phyloP scores from a whole-genome alignment of 1,140 invertebrate genomes.

The Diorhabda carinulata region DNA sequence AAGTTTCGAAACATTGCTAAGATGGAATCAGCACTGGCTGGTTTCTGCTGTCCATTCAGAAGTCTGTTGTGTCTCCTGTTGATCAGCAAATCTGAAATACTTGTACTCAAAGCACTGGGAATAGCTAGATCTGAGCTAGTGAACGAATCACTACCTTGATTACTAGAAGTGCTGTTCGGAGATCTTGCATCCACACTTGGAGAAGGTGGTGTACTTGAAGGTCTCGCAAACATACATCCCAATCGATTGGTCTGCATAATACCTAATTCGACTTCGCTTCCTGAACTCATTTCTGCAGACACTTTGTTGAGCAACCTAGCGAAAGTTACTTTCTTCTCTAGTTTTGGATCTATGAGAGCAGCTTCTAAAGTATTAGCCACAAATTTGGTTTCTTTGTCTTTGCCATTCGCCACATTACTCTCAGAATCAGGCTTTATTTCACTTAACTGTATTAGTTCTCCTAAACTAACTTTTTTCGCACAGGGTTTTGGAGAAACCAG shows the following conservation, averaged over 20 bases:
- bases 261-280: constrained; percentile 60
- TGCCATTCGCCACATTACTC: constrained; percentile 18
- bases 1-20: constrained; percentile 70
- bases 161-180: constrained; percentile 60
- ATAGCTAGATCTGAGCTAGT: constrained; percentile 60
- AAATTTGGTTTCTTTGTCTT: constrained; percentile 58
- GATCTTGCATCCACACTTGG: constrained; percentile 55
- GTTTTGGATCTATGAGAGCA: constrained; percentile 58
- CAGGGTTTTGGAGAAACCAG: constrained; percentile 56
- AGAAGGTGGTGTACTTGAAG: constrained; percentile 52
- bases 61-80: constrained; percentile 28
- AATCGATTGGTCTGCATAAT: constrained; percentile 47
- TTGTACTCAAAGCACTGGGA: constrained; percentile 42
- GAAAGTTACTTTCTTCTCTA: constrained; percentile 73
- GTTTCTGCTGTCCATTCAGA: constrained; percentile 51
- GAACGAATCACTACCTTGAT: constrained; percentile 67
- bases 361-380: constrained; percentile 50
- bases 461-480: constrained; percentile 57
- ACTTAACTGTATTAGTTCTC: constrained; percentile 66
- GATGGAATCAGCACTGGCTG: constrained; percentile 69
- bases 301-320: constrained; percentile 68
- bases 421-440: constrained; percentile 50
- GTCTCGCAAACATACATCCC: constrained; percentile 46
- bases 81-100: constrained; percentile 44
- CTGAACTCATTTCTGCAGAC: constrained; percentile 67